Conservation (phyloP, 2,888 invertebrate species). For the Xanthorhoe designata region DNA sequence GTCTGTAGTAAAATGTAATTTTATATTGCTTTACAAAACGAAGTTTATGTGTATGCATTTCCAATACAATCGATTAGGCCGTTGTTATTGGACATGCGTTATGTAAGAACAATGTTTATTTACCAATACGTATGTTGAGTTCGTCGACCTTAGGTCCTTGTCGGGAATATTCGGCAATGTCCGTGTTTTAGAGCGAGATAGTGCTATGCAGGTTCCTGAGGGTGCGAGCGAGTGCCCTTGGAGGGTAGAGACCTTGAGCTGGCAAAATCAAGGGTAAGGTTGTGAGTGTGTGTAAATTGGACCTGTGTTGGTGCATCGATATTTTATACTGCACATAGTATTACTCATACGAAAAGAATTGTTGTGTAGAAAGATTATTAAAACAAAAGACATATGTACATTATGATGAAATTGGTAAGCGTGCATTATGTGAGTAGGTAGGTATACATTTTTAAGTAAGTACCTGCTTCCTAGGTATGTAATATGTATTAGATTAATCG, state of each 20-base stretch:
- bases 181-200: conserved; percentile 73
- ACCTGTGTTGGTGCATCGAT: conserved; percentile 61
- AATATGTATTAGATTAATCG: too few relatives aligned
- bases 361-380: background rate
- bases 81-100: conserved; percentile 56
- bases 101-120: conserved; percentile 81
- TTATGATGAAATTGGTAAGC: too few relatives aligned
- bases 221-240: conserved; percentile 65
- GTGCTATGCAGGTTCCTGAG: conserved; percentile 59
- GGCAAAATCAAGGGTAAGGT: conserved; percentile 85
- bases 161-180: conserved; percentile 80
- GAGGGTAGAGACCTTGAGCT: conserved; percentile 86
- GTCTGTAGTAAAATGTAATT: background rate
- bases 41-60: background rate
- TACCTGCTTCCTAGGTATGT: too few relatives aligned
- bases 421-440: background rate
- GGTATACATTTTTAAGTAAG: background rate
- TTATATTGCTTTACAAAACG: background rate
- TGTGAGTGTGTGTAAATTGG: conserved; percentile 65
- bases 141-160: conserved; percentile 72
- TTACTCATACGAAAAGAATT: conserved; percentile 14
- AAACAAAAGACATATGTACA: background rate
- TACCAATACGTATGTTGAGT: conserved; percentile 81
- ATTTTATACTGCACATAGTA: conserved; percentile 29
- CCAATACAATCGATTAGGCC: conserved; percentile 28